Conservation (phyloP, 1,140 invertebrate species). For the Tribolium castaneum region DNA sequence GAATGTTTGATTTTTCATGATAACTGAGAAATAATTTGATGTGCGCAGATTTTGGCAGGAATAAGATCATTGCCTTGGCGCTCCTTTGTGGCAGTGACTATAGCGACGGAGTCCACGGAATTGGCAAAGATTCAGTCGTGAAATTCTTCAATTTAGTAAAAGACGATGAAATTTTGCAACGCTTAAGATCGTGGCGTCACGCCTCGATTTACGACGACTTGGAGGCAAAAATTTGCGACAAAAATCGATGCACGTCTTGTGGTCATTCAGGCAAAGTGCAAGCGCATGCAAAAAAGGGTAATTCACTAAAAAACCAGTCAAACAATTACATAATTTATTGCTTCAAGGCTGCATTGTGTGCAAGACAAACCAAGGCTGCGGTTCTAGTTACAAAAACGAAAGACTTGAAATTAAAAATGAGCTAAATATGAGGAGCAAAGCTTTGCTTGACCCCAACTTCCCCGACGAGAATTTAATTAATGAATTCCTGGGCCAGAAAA, state of each 20-base stretch:
- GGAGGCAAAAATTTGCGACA: constrained; percentile 67
- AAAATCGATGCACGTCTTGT: constrained; percentile 74
- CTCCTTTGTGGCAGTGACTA: constrained; percentile 91
- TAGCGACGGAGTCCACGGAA: constrained; percentile 79
- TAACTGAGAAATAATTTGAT: too few relatives aligned
- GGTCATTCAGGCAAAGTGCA: constrained; percentile 74
- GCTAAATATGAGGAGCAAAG: constrained; percentile 75
- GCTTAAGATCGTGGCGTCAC: constrained; percentile 74
- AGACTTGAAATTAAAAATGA: constrained; percentile 74
- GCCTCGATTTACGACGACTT: constrained; percentile 68
- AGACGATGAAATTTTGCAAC: constrained; percentile 72
- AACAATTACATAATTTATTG: constrained; percentile 1
- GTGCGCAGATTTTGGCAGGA: constrained; percentile 74
- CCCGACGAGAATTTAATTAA: constrained; percentile 79
- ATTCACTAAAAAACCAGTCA: not conserved
- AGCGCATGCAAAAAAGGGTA: constrained; percentile 70
- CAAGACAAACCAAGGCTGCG: constrained; percentile 70
- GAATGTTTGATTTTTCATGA: too few relatives aligned
- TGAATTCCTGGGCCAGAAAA: constrained; percentile 75
- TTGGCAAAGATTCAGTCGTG: constrained; percentile 82
- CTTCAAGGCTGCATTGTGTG: constrained; percentile 70
- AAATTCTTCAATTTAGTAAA: constrained; percentile 77
- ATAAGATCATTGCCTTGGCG: constrained; percentile 86
- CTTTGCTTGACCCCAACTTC: constrained; percentile 73
- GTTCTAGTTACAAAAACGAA: constrained; percentile 70